Evolutionary conservation across 2,888 invertebrate genomes (phyloP), one percentile per base, ranked within the genome.

Genomic region (Cordilura impudica): DNA sequence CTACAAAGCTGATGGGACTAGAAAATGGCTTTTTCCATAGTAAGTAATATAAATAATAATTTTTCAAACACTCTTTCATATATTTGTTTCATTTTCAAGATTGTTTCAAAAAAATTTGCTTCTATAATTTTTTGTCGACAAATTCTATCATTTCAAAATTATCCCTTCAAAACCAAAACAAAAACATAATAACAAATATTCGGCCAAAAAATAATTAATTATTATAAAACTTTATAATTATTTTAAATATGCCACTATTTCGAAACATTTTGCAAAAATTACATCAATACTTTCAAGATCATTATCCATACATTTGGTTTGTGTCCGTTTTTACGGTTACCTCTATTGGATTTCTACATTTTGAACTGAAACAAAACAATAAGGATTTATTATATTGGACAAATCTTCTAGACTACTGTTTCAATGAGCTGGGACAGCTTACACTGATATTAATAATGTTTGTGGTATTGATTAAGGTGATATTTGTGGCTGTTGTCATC

Each of bases 371-470:
- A 16, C 81, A 85, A 43, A 81, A 84, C 14, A 80, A 76, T 23
- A 81, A 83, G 10, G 84, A 86, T 66, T 76, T 84, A 7, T 69
- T 83, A 14, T 83, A 83, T 35, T 86, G 84, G 84, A 83, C 70
- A 66, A 74, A 82, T 16, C 39, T 82, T 1, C 4, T 84, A 18
- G 31, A 61, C 16, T 82, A 66, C 14, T 67, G 53, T 29, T 83
- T 81, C 53, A 76, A 82, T 14, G 82, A 83, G 39, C 51, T 83
- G 60, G 84, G 83, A 47, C 82, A 82, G 19, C 72, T 82, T 14
- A 79, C 83, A 0, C 58, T 84, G 6, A 29, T 83, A 10, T 69
- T 84, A 0, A 72, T 85, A 2, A 58, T 84, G 54, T 23, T 84
- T 2, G 12, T 84, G 1, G 65, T 85, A 0, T 79, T 83, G 6